phyloP scores from a whole-genome alignment of 2,797 vertebrate genomes.

The Ptychobarbus kaznakovi region DNA sequence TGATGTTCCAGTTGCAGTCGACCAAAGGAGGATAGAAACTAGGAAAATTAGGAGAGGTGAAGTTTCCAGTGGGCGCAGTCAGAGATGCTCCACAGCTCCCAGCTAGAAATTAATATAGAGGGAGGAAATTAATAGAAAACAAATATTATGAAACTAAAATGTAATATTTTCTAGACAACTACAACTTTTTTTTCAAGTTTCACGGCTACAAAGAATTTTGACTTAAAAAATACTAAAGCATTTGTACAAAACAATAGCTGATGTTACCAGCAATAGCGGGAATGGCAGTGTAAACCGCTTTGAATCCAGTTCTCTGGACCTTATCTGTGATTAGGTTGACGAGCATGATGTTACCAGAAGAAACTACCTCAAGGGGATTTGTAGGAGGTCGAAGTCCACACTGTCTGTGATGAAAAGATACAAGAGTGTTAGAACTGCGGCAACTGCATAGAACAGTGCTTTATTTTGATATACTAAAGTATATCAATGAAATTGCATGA shows the following conservation, averaged over 20 bases:
- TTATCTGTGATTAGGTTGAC: conserved; percentile 75
- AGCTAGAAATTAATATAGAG: conserved; percentile 60
- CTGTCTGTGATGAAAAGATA: conserved; percentile 66
- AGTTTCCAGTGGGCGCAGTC: conserved; percentile 54
- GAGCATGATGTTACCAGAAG: conserved; percentile 80
- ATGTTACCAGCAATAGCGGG: conserved; percentile 62
- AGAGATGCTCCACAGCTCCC: conserved; percentile 68
- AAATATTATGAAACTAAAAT: not conserved
- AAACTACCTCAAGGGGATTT: conserved; percentile 75
- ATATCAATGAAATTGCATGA: not conserved
- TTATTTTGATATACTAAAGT: not conserved
- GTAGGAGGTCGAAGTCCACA: conserved; percentile 81
- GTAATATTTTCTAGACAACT: not conserved
- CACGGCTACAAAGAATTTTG: not conserved
- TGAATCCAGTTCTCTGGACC: conserved; percentile 72
- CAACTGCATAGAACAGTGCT: not conserved
- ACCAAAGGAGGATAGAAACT: conserved; percentile 79
- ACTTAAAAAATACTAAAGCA: not conserved
- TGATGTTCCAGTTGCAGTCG: conserved; percentile 80
- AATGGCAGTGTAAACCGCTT: conserved; percentile 66
- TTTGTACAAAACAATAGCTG: not conserved
- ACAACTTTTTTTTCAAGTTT: not conserved
- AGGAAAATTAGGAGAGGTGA: conserved; percentile 77
- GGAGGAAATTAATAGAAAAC: not conserved
- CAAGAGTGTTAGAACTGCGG: not conserved